Evolutionary conservation across 2,113 vertebrate genomes (phyloP), one percentile per base, ranked within the genome.

Genomic region (Maccullochella peelii): DNA sequence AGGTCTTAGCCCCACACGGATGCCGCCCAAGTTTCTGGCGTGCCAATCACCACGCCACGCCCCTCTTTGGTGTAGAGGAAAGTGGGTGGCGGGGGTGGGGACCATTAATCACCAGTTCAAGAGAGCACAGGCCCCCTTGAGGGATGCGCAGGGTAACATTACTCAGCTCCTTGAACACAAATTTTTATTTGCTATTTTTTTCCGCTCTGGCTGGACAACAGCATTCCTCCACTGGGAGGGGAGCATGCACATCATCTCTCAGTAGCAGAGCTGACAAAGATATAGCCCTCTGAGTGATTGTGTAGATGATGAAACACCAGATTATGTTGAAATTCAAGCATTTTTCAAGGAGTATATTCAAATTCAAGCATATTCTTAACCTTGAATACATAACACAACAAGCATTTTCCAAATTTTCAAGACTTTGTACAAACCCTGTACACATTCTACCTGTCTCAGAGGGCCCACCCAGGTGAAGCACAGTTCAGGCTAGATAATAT

Each of bases 81-180:
- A 90, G 87, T 89, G 92, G 90, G 91, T 83, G 88, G 86, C 85
- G 82, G 89, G 79, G 88, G 86, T 83, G 87, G 89, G 62, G 83
- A 8, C 90, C 84, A 94, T 95, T 95, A 95, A 94, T 96, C 94
- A 95, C 94, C 83, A 88, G 93, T 92, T 94, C 89, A 94, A 91
- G 92, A 91, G 92, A 94, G 90, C 90, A 87, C 79, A 87, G 63
- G 44, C 90, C 81, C 88, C 89, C 86, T 78, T 44, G 83, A 90
- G 89, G 85, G 92, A 87, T 81, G 84, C 23, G 27, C 63, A 88
- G 84, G 83, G 73, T 80, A 89, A 75, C 93, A 82, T 94, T 90
- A 93, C 84, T 93, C 90, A 91, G 84, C 85, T 89, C 91, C 83
- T 72, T 62, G 40, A 91, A 86, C 70, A 71, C 33, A 54, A 88